These are phyloP conservation scores for Sesia apiformis DNA, from an alignment of 2,888 invertebrate species.

Conservation along the genomic window DNA sequence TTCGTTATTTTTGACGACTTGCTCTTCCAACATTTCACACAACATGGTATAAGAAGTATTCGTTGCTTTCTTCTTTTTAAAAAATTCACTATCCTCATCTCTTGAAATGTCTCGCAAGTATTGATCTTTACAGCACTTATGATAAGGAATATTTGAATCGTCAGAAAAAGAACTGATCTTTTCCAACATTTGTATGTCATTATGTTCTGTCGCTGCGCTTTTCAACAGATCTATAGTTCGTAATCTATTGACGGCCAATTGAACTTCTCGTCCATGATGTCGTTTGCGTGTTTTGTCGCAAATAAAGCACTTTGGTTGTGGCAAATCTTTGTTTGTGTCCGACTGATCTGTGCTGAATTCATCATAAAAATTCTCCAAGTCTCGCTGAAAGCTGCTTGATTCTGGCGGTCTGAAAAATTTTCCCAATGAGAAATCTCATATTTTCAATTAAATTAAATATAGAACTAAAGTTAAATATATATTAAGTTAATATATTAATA, in stretches of 20 bases:
- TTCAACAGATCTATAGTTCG: conserved; percentile 12
- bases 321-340: conserved; percentile 5
- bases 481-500: background rate
- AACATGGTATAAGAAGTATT: conserved; percentile 16
- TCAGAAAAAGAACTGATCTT: conserved; percentile 13
- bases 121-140: conserved; percentile 14
- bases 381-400: conserved; percentile 9
- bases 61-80: conserved; percentile 12
- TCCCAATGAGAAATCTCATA: background rate
- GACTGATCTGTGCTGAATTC: conserved; percentile 9
- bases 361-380: conserved; percentile 8
- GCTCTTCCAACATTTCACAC: conserved; percentile 16
- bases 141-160: conserved; percentile 12
- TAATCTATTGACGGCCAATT: conserved; percentile 12
- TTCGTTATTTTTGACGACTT: conserved; percentile 17
- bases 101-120: conserved; percentile 12
- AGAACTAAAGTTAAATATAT: conserved; percentile 2
- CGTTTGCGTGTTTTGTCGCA: conserved; percentile 15
- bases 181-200: conserved; percentile 12
- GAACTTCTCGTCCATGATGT: conserved; percentile 14
- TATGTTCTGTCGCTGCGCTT: conserved; percentile 12
- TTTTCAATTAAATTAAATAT: background rate
- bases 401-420: conserved; percentile 9
- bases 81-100: conserved; percentile 4
- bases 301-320: conserved; percentile 11